phyloP scores from a whole-genome alignment of 2,888 invertebrate species.

The Gandaritis pyraliata region DNA sequence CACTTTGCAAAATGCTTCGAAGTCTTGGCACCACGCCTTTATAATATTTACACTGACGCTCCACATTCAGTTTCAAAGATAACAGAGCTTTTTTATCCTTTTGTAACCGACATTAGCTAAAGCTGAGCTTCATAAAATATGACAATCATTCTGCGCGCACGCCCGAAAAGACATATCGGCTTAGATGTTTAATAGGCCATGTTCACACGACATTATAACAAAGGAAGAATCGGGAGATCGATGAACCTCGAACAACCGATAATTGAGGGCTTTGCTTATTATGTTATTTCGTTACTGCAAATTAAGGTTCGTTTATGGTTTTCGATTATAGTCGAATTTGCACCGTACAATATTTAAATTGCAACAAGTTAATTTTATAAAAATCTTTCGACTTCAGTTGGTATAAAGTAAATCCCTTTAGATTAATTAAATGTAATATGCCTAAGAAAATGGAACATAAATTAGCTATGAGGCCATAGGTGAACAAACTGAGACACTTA shows the following conservation, averaged over 20 bases:
- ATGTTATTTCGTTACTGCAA: conserved; percentile 20
- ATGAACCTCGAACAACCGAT: conserved; percentile 55
- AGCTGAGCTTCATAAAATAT: conserved; percentile 65
- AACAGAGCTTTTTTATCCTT: conserved; percentile 79
- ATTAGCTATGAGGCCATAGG: too few relatives aligned
- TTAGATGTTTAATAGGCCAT: conserved; percentile 58
- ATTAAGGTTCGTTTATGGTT: conserved; percentile 27
- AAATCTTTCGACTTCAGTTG: too few relatives aligned
- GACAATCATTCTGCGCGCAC: conserved; percentile 62
- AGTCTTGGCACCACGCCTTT: conserved; percentile 71
- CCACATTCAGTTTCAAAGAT: conserved; percentile 76
- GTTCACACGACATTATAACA: conserved; percentile 57
- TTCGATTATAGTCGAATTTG: conserved; percentile 18
- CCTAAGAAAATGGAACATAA: too few relatives aligned
- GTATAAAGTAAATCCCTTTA: too few relatives aligned
- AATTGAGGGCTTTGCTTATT: conserved; percentile 39
- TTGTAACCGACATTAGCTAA: conserved; percentile 69
- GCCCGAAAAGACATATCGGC: conserved; percentile 57
- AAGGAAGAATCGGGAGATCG: conserved; percentile 58
- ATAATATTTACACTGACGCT: conserved; percentile 78
- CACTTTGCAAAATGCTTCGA: conserved; percentile 79
- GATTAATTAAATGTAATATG: too few relatives aligned
- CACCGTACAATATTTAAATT: conserved; percentile 9
- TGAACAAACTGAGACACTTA: too few relatives aligned
- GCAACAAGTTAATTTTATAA: too few relatives aligned